phyloP scores from a whole-genome alignment of 2,797 vertebrate species.

The Oreortyx pictus region DNA sequence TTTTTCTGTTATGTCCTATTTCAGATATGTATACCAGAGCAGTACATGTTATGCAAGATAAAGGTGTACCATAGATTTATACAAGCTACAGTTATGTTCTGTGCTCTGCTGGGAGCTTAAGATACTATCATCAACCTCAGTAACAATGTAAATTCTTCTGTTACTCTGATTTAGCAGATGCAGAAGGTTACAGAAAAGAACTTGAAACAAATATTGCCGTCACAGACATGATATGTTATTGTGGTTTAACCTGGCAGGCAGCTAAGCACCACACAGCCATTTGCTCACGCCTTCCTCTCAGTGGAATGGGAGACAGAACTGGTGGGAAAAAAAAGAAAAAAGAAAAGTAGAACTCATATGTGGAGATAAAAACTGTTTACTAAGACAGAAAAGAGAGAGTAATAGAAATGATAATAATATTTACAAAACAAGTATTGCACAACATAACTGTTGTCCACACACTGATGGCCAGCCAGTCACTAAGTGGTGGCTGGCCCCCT shows the following conservation, averaged over 20 bases:
- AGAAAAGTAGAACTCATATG: not conserved
- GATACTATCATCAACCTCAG: not conserved
- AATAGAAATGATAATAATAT: not conserved
- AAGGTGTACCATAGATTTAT: slow-evolving; percentile 3
- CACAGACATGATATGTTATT: not conserved
- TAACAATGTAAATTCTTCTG: not conserved
- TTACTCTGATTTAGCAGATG: not conserved
- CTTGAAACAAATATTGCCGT: not conserved
- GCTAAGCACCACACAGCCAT: not conserved
- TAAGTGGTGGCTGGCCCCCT: not conserved
- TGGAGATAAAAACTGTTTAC: not conserved
- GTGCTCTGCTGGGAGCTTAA: not conserved
- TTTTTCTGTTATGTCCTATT: slow-evolving; percentile 12
- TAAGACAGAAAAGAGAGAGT: not conserved
- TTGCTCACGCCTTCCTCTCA: not conserved
- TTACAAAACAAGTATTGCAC: not conserved
- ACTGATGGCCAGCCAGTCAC: not conserved
- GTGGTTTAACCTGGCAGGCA: not conserved
- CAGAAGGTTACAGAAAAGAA: not conserved
- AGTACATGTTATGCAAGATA: not conserved
- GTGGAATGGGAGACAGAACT: not conserved
- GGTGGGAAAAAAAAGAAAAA: not conserved
- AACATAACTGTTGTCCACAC: not conserved
- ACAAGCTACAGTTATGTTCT: not conserved
- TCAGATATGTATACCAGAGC: slow-evolving; percentile 14